phyloP scores from a whole-genome alignment of 2,797 vertebrate genomes.

The Darevskia nairensis region DNA sequence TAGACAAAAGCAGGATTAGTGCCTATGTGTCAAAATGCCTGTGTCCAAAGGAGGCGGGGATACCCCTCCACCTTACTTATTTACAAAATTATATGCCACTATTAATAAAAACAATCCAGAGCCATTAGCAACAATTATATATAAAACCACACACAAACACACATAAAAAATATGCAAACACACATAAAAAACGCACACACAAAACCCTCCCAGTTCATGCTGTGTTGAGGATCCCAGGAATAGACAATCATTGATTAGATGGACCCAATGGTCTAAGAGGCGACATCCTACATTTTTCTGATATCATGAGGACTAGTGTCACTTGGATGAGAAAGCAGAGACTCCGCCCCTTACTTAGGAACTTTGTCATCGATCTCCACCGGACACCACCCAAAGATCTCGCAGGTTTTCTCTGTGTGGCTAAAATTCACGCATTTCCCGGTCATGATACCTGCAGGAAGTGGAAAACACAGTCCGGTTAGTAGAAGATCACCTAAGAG shows the following conservation, averaged over 20 bases:
- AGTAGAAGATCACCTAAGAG: neutral
- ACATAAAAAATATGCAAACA: too few relatives aligned
- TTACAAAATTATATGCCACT: too few relatives aligned
- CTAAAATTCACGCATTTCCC: conserved; percentile 85
- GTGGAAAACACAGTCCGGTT: neutral
- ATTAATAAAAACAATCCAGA: too few relatives aligned
- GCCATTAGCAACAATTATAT: too few relatives aligned
- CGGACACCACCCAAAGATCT: conserved; percentile 94
- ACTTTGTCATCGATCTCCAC: conserved; percentile 86
- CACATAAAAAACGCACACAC: too few relatives aligned
- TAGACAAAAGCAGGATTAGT: conserved; percentile 19
- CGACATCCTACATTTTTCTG: neutral
- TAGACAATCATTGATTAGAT: too few relatives aligned
- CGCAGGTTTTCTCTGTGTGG: conserved; percentile 81
- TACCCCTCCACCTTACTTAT: too few relatives aligned
- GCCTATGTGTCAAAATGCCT: too few relatives aligned
- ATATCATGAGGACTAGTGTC: neutral
- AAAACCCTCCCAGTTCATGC: too few relatives aligned
- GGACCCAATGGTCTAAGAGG: neutral
- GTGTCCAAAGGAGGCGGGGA: neutral
- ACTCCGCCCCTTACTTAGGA: conserved; percentile 83
- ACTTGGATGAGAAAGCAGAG: neutral
- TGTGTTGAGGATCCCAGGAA: too few relatives aligned
- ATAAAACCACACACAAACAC: too few relatives aligned
- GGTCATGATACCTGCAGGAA: conserved; percentile 80